These are phyloP conservation scores for Rhodinocichla rosea DNA, from an alignment of 2,113 vertebrate genomes.

Conservation along the genomic window DNA sequence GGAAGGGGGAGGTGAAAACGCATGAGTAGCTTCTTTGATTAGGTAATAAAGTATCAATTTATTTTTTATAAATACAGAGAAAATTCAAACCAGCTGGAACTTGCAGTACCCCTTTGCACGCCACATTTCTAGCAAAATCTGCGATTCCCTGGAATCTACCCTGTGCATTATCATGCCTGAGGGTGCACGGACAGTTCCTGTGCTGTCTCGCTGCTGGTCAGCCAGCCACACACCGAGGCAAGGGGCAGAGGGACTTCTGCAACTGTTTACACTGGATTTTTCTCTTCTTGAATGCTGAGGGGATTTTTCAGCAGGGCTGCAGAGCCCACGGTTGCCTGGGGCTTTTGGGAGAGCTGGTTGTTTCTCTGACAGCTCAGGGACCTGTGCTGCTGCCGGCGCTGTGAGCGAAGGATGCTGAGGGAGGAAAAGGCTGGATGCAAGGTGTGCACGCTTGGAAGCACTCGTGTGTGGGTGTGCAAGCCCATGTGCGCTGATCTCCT, in stretches of 20 bases:
- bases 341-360: not conserved
- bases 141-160: not conserved
- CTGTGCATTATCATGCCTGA: not conserved
- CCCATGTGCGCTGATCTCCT: rapidly evolving
- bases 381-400: rapidly evolving
- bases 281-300: not conserved
- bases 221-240: not conserved
- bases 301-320: not conserved
- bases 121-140: slow-evolving; percentile 25
- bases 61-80: slow-evolving; percentile 61
- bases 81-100: slow-evolving; percentile 64
- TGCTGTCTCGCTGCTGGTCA: not conserved
- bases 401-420: not conserved
- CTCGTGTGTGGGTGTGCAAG: not conserved
- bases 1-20: not conserved
- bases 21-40: slow-evolving; percentile 67
- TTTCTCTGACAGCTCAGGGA: not conserved
- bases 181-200: not conserved
- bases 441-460: not conserved
- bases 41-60: slow-evolving; percentile 69
- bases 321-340: not conserved
- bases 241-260: not conserved
- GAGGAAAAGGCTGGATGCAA: not conserved
- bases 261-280: not conserved
- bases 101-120: slow-evolving; percentile 30